phyloP scores from a whole-genome alignment of 2,888 invertebrate species.

The Diaperis boleti region DNA sequence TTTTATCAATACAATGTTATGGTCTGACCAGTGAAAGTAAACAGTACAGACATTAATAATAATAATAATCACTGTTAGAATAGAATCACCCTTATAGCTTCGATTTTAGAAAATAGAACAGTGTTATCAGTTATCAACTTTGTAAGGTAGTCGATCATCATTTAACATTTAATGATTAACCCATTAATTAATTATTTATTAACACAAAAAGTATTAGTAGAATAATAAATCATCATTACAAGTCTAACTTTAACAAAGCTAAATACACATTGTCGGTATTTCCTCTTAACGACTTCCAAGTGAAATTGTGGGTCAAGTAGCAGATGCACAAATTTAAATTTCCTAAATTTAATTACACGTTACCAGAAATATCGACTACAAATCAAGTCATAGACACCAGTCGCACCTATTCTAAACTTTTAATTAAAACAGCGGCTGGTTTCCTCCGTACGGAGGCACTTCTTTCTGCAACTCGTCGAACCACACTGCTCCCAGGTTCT shows the following conservation, averaged over 20 bases:
- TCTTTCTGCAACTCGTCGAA: constrained; percentile 25
- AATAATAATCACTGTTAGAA: no score
- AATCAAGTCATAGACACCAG: constrained; percentile 39
- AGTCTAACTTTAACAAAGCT: no score
- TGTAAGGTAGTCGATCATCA: no score
- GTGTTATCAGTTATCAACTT: no score
- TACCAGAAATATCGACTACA: constrained; percentile 30
- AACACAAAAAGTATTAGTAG: no score
- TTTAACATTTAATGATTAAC: no score
- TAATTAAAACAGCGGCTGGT: constrained; percentile 39
- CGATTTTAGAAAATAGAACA: no score
- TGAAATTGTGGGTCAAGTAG: constrained; percentile 3
- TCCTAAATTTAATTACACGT: constrained; percentile 30
- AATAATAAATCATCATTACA: no score
- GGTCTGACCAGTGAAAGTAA: no score
- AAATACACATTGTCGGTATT: neutral
- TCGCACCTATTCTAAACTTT: constrained; percentile 38
- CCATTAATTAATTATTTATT: neutral
- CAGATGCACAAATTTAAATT: constrained; percentile 16
- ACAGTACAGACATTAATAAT: no score
- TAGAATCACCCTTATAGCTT: no score
- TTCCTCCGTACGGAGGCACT: constrained; percentile 27
- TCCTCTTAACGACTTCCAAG: neutral
- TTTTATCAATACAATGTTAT: no score
- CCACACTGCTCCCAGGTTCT: constrained; percentile 31